Evolutionary conservation across 2,797 vertebrate genomes (phyloP), one percentile per base, ranked within the genome.

Genomic region (Rhinatrema bivittatum): DNA sequence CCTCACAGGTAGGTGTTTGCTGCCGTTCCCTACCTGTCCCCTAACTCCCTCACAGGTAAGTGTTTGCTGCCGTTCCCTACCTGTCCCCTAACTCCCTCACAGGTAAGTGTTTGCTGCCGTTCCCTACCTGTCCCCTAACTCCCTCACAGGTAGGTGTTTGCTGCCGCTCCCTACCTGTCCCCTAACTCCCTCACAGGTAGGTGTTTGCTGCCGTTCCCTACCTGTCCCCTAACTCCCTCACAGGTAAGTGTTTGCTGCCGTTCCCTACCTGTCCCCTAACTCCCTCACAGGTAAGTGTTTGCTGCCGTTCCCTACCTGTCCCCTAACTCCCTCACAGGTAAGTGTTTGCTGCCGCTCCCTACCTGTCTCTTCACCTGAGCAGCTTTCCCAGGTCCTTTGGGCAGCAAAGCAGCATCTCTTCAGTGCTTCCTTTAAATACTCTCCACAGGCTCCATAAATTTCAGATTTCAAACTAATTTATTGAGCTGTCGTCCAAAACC

Each of bases 351-450:
- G 14, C 14, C 36, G 10, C 7, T 19, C 9, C 6, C 34, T 47
- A 40, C 41, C 44, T 2, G 7, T 24, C 22, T 23, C n/a, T 17
- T 18, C 10, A 3, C 11, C 5, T 15, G 16, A 17, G 27, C 22
- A 8, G 12, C 23, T 23, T 16, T 16, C 7, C 14, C 12, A 3
- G 3, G 26, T 18, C 16, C 3, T 1, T 9, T 15, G 17, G 16
- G 29, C 10, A 25, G 15, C 6, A 14, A 7, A 24, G 29, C 32
- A 25, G 3, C n/a, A n/a, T 15, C 9, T 6, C 13, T 15, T 29
- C n/a, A 8, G 11, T 16, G 36, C 21, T 21, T n/a, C 30, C 27
- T 22, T 32, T 56, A 59, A 52, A 38, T 42, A 54, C 9, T 19
- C 24, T 4, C 2, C 4, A 1, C 0, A 0, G 10, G 13, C 17